phyloP scores from a whole-genome alignment of 2,888 invertebrate species.

The Cataglyphis cursor region DNA sequence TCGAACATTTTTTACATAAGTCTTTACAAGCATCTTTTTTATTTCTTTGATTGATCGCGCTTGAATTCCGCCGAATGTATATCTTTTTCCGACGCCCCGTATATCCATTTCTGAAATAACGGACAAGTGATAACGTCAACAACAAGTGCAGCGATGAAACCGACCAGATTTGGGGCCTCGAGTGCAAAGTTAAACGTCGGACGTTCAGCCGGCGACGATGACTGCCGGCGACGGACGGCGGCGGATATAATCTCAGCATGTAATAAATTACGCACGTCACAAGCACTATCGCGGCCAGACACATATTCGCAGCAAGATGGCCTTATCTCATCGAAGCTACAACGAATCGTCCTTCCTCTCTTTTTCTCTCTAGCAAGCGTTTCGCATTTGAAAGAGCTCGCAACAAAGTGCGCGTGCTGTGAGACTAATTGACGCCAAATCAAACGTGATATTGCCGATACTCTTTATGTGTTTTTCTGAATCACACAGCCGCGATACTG shows the following conservation, averaged over 20 bases:
- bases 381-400: conserved; percentile 76
- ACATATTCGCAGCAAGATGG: conserved; percentile 81
- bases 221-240: conserved; percentile 48
- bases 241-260: conserved; percentile 69
- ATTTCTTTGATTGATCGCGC: not conserved
- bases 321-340: conserved; percentile 83
- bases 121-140: conserved; percentile 42
- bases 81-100: not conserved
- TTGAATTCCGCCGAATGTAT: not conserved
- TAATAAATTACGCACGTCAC: conserved; percentile 84
- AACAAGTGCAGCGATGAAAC: conserved; percentile 41
- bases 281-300: conserved; percentile 85
- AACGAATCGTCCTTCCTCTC: conserved; percentile 79
- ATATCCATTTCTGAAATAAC: conserved; percentile 26
- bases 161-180: conserved; percentile 32
- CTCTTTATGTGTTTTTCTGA: conserved; percentile 6
- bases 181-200: conserved; percentile 51
- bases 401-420: conserved; percentile 69
- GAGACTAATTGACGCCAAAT: conserved; percentile 83
- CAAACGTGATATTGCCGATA: conserved; percentile 48
- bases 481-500: not conserved
- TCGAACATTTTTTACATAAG: no score
- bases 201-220: conserved; percentile 54
- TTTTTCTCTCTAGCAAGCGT: conserved; percentile 50
- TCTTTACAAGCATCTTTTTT: not conserved